Evolutionary conservation across 2,113 vertebrate genomes (phyloP).

Genomic region (Scartelaos histophorus): DNA sequence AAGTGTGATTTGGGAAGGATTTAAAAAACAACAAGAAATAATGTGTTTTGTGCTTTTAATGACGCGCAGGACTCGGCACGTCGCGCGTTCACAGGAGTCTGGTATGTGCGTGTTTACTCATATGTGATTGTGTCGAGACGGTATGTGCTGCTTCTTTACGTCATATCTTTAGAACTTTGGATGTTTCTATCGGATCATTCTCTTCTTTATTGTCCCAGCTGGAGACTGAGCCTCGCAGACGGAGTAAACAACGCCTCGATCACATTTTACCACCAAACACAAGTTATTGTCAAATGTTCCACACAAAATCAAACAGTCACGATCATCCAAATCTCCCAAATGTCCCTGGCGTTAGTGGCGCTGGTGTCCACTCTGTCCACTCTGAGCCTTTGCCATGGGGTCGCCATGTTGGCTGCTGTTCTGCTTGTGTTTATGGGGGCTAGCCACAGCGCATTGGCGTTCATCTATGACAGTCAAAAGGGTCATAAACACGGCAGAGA

Average conservation of each 20-base stretch:
- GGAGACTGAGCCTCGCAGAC: background rate
- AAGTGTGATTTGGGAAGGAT: no score
- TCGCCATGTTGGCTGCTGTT: slow-evolving; percentile 75
- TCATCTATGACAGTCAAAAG: slow-evolving; percentile 80
- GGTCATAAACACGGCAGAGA: slow-evolving; percentile 73
- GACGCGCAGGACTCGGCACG: background rate
- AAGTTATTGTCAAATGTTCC: background rate
- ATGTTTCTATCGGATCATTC: background rate
- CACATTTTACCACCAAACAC: background rate
- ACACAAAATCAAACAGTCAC: background rate
- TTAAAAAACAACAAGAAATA: no score
- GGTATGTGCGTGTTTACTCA: no score
- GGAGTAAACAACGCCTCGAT: background rate
- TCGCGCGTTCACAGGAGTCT: background rate
- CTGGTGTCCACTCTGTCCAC: slow-evolving; percentile 17
- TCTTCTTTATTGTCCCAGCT: background rate
- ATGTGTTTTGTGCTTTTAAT: background rate
- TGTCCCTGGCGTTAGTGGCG: slow-evolving; percentile 34
- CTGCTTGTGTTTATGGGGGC: slow-evolving; percentile 73
- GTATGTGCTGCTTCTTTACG: background rate
- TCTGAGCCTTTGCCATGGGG: slow-evolving; percentile 52
- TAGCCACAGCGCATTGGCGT: slow-evolving; percentile 74
- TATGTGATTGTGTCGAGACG: background rate
- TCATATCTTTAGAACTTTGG: background rate
- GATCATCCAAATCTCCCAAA: background rate